phyloP scores from a whole-genome alignment of 37 sponge, comb jelly and placozoan genomes.

The Diacarnus erythraeanus region DNA sequence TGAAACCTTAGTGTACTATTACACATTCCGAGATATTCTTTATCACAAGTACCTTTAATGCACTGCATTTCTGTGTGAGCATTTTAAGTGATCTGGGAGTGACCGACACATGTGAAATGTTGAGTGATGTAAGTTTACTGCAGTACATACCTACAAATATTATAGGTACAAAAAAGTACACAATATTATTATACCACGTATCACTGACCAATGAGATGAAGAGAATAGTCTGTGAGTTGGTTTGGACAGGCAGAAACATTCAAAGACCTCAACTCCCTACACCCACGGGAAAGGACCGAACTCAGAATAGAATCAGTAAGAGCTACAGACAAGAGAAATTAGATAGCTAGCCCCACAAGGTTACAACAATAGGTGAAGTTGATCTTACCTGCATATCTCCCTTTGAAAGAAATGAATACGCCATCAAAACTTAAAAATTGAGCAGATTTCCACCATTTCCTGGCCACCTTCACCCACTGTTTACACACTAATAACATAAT shows the following conservation, averaged over 20 bases:
- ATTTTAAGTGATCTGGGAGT: conserved; percentile 37
- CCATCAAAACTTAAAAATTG: conserved; percentile 27
- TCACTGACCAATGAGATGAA: conserved; percentile 50
- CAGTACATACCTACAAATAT: conserved; percentile 50
- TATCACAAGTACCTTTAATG: conserved; percentile 32
- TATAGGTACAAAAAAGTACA: background rate
- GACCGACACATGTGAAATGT: conserved; percentile 45
- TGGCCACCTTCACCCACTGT: conserved; percentile 32
- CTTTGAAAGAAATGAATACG: conserved; percentile 48
- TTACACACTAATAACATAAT: conserved; percentile 38
- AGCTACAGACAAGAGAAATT: conserved; percentile 5
- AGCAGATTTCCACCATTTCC: conserved; percentile 37
- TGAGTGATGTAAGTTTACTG: conserved; percentile 21
- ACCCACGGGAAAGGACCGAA: conserved; percentile 40
- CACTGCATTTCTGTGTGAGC: conserved; percentile 17
- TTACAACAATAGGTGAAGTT: background rate
- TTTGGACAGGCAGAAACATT: conserved; percentile 48
- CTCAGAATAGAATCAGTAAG: conserved; percentile 53
- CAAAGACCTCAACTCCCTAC: conserved; percentile 22
- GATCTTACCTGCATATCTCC: conserved; percentile 22
- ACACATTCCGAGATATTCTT: too few species aligned
- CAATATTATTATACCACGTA: background rate
- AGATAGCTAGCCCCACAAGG: background rate
- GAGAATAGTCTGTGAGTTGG: conserved; percentile 45
- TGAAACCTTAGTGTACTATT: too few species aligned